phyloP scores from a whole-genome alignment of 2,113 vertebrate species.

The Emydocephalus ijimae region DNA sequence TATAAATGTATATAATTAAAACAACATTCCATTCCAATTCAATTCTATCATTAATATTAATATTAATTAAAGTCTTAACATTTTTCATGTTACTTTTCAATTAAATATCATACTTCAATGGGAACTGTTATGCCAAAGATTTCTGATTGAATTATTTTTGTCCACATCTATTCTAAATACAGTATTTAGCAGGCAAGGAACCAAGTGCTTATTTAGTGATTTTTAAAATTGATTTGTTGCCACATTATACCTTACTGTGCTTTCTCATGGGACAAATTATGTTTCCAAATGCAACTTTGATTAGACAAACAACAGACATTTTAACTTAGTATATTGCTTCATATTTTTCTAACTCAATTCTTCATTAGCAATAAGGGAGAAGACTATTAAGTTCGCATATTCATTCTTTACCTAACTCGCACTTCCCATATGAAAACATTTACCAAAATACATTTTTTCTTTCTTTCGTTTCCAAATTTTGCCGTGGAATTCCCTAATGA shows the following conservation, averaged over 20 bases:
- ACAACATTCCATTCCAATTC: no score
- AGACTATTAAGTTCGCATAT: not conserved
- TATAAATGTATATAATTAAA: no score
- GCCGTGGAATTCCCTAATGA: not conserved
- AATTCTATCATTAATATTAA: no score
- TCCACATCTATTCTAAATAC: not conserved
- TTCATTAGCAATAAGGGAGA: not conserved
- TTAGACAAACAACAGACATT: not conserved
- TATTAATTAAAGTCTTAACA: no score
- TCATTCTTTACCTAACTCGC: not conserved
- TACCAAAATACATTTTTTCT: not conserved
- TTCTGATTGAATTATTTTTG: not conserved
- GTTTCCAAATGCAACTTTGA: not conserved
- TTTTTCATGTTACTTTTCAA: no score
- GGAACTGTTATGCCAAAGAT: not conserved
- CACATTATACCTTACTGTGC: not conserved
- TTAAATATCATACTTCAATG: no score
- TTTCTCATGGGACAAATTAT: not conserved
- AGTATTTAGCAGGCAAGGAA: not conserved
- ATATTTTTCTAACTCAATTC: not conserved
- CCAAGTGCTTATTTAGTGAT: not conserved
- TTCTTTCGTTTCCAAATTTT: not conserved
- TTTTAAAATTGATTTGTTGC: not conserved
- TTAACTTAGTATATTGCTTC: not conserved
- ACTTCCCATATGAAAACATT: not conserved